Conservation (phyloP, 2,888 invertebrate genomes). For the Linnaemya tessellans region DNA sequence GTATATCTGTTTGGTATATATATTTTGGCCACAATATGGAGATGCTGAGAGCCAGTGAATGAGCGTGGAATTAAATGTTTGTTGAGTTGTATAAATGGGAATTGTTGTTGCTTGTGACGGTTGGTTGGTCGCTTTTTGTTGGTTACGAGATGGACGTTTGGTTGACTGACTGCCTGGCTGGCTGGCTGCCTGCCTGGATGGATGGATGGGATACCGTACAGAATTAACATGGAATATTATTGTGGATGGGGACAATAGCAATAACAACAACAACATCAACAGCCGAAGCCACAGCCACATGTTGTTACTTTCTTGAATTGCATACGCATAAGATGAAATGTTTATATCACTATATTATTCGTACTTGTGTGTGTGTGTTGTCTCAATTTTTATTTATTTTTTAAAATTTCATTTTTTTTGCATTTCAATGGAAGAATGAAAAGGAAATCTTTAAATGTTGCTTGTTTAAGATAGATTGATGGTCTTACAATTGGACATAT, state of each 20-base stretch:
- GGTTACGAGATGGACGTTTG: conserved; percentile 50
- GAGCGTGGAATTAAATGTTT: conserved; percentile 37
- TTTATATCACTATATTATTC: conserved; percentile 50
- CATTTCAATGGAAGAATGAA: conserved; percentile 68
- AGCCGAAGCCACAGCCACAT: conserved; percentile 60
- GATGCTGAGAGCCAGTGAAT: conserved; percentile 50
- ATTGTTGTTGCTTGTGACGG: conserved; percentile 17
- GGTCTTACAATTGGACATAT: conserved; percentile 72
- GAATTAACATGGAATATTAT: conserved; percentile 67
- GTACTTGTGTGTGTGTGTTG: neutral
- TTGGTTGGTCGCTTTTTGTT: neutral
- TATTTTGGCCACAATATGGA: conserved; percentile 38
- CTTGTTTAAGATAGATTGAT: conserved; percentile 72
- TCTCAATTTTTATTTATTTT: conserved; percentile 7
- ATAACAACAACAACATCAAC: conserved; percentile 7
- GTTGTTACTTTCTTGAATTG: conserved; percentile 40
- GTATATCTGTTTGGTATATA: neutral
- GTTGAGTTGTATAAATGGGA: conserved; percentile 23
- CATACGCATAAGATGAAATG: conserved; percentile 67
- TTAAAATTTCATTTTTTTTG: neutral
- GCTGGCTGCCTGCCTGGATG: no score
- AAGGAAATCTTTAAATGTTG: conserved; percentile 70
- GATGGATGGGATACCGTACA: conserved; percentile 55
- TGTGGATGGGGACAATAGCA: conserved; percentile 60
- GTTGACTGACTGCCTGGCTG: conserved; percentile 57